A percentile compares a stretch with the other conserved stretches of the same genome.
These are phyloP conservation scores for Coregonus ussuriensis DNA, from an alignment of 2,797 vertebrate genomes.

Conservation along the genomic window DNA sequence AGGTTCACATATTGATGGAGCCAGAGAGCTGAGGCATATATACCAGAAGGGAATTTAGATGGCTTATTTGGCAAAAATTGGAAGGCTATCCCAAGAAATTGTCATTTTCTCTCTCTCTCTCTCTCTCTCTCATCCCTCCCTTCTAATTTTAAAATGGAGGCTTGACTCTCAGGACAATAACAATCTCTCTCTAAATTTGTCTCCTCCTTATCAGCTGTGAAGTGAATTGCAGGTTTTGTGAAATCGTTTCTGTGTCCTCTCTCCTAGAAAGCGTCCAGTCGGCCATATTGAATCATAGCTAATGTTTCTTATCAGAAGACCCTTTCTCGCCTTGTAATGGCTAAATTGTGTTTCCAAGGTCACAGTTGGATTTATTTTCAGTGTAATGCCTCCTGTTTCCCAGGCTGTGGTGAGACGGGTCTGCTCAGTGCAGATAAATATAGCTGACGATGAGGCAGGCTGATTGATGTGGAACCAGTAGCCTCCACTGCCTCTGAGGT, in stretches of 20 bases:
- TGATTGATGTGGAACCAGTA: background rate
- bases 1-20: background rate
- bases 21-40: background rate
- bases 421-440: conserved; percentile 9
- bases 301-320: conserved; percentile 29
- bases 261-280: background rate
- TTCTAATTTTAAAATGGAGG: background rate
- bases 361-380: conserved; percentile 25
- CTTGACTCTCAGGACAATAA: background rate
- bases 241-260: background rate
- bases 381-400: background rate
- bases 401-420: background rate
- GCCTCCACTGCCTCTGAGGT: background rate
- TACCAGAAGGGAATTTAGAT: background rate
- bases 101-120: too few species aligned
- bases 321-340: conserved; percentile 17
- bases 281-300: conserved; percentile 28
- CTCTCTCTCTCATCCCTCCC: background rate
- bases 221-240: conserved; percentile 20
- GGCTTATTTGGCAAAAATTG: background rate
- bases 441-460: background rate
- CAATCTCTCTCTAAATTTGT: background rate
- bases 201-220: conserved; percentile 10
- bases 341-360: conserved; percentile 31
- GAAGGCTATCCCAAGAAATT: background rate